These are phyloP conservation scores for Trissonchulus latispiculum DNA, from an alignment of 2,888 invertebrate genomes.

Conservation along the genomic window DNA sequence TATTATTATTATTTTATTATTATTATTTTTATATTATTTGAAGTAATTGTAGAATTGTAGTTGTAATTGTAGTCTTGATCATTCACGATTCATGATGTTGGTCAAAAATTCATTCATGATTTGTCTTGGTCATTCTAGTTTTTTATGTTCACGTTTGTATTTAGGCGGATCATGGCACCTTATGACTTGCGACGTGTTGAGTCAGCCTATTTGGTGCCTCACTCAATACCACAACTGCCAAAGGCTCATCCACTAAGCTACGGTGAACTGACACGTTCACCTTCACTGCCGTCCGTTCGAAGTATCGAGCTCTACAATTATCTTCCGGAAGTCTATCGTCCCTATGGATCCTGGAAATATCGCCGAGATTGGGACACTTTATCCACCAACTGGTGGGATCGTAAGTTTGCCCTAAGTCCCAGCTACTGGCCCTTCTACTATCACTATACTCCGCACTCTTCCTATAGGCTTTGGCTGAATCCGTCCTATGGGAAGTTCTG, in stretches of 20 bases:
- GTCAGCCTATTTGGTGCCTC: too few relatives aligned
- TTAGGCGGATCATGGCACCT: too few relatives aligned
- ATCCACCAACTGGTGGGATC: neutral
- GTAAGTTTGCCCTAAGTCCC: neutral
- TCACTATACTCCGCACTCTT: neutral
- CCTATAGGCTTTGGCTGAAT: neutral
- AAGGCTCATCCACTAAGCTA: neutral
- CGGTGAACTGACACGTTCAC: neutral
- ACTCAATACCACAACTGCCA: neutral
- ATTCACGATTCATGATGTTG: too few relatives aligned
- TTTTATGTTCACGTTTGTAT: too few relatives aligned
- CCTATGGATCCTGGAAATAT: neutral
- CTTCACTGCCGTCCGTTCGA: neutral
- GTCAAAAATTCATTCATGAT: too few relatives aligned
- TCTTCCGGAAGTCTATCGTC: neutral
- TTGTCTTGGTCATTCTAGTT: too few relatives aligned
- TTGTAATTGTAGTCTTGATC: too few relatives aligned
- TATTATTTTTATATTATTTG: too few relatives aligned
- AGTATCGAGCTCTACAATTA: neutral
- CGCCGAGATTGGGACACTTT: neutral
- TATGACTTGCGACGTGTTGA: too few relatives aligned
- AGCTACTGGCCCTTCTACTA: neutral
- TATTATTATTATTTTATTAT: too few relatives aligned
- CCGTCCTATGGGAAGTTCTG: neutral
- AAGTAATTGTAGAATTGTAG: too few relatives aligned